Conservation (phyloP, 2,888 invertebrate genomes). For the Rotaria socialis region DNA sequence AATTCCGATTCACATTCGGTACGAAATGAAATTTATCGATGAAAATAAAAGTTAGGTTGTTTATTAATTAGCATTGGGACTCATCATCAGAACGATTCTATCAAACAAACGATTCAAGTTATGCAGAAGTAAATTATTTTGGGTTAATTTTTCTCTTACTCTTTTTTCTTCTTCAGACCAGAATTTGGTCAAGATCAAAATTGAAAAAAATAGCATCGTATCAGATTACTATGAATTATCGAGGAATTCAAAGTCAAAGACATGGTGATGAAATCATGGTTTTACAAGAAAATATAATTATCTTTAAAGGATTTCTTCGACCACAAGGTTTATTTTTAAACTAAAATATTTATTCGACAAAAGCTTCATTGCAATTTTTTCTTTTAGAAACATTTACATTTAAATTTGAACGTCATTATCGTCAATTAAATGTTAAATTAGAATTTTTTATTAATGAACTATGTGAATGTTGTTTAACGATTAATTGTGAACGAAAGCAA, state of each 20-base stretch:
- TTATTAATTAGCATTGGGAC: not conserved
- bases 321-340: not conserved
- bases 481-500: not conserved
- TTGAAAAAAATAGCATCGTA: not conserved
- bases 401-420: not conserved
- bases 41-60: not conserved
- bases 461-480: not conserved
- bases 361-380: not conserved
- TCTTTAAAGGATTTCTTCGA: not conserved
- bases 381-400: not conserved
- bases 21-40: not conserved
- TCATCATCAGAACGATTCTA: not conserved
- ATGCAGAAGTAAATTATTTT: not conserved
- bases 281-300: not conserved
- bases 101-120: not conserved
- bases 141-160: too few species aligned
- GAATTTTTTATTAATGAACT: constrained; percentile 11
- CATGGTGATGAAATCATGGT: constrained; percentile 4
- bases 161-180: not conserved
- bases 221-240: not conserved
- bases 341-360: not conserved
- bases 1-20: not conserved
- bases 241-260: not conserved
- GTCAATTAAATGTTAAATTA: not conserved
- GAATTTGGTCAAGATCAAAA: not conserved